phyloP scores from a whole-genome alignment of 2,888 invertebrate species.

The Nasonia oneida region DNA sequence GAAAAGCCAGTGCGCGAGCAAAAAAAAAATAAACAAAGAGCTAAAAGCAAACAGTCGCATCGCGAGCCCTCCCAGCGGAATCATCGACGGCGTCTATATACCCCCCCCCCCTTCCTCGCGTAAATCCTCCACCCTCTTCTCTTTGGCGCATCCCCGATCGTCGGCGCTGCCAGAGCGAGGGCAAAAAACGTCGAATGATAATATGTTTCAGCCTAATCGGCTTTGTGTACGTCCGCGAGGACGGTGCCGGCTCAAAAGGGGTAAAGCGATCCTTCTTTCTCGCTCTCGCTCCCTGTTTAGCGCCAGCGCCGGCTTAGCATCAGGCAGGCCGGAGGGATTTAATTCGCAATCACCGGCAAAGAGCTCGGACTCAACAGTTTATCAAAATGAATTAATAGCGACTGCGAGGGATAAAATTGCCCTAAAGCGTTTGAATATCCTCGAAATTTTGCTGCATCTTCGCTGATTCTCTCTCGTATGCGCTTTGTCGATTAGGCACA shows the following conservation, averaged over 20 bases:
- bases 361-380: constrained; percentile 76
- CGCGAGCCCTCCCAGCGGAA: neutral
- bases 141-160: constrained; percentile 11
- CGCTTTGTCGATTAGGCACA: neutral
- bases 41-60: constrained; percentile 17
- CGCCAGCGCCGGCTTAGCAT: constrained; percentile 49
- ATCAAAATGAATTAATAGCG: constrained; percentile 76
- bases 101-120: neutral
- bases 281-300: constrained; percentile 21
- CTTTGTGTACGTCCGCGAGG: constrained; percentile 75
- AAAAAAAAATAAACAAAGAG: constrained; percentile 3
- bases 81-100: neutral
- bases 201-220: constrained; percentile 77
- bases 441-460: neutral
- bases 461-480: neutral
- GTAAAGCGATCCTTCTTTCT: constrained; percentile 24
- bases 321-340: constrained; percentile 70
- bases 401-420: constrained; percentile 59
- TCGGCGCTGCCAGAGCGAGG: neutral
- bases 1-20: neutral
- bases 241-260: constrained; percentile 56
- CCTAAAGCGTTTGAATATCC: neutral
- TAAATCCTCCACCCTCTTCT: neutral
- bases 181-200: constrained; percentile 74
- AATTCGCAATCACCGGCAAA: constrained; percentile 76